These are phyloP conservation scores for Tenebrosternarchus preto DNA, from an alignment of 2,113 vertebrate species.

Conservation along the genomic window DNA sequence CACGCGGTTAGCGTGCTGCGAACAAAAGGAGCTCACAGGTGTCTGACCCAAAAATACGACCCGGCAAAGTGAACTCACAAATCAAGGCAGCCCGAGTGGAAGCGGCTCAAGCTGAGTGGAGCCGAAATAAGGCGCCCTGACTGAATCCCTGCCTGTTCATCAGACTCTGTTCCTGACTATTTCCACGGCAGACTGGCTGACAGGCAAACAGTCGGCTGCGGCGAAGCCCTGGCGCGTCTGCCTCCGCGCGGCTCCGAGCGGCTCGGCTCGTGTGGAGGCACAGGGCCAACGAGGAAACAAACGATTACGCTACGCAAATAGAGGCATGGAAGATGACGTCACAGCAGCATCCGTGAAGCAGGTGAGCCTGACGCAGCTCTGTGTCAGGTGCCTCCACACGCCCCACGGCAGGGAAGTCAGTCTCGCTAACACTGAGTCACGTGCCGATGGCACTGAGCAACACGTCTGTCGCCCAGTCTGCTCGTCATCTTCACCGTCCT, in stretches of 20 bases:
- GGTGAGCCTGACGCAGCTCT: constrained; percentile 23
- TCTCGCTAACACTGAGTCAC: constrained; percentile 40
- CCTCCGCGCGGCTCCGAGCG: too few relatives aligned
- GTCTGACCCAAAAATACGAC: constrained; percentile 18
- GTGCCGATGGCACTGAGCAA: constrained; percentile 8
- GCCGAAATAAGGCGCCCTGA: neutral
- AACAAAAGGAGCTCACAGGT: constrained; percentile 13
- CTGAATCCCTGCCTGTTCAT: constrained; percentile 27
- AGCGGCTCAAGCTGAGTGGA: neutral
- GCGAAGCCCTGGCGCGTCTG: neutral
- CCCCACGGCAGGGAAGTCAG: constrained; percentile 3
- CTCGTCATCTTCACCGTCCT: constrained; percentile 26
- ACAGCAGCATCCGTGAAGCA: constrained; percentile 1
- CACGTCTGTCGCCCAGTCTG: constrained; percentile 11
- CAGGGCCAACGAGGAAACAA: constrained; percentile 18
- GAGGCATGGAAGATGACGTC: constrained; percentile 7
- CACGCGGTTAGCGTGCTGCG: neutral
- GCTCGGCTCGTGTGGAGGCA: constrained; percentile 6
- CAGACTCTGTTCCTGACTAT: constrained; percentile 4
- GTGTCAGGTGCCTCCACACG: neutral
- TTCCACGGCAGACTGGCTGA: constrained; percentile 19
- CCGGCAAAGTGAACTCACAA: constrained; percentile 4
- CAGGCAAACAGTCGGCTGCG: constrained; percentile 10
- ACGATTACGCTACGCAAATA: constrained; percentile 30
- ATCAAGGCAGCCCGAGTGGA: too few relatives aligned